phyloP scores from a whole-genome alignment of 1,140 invertebrate genomes.

The Plodia interpunctella region DNA sequence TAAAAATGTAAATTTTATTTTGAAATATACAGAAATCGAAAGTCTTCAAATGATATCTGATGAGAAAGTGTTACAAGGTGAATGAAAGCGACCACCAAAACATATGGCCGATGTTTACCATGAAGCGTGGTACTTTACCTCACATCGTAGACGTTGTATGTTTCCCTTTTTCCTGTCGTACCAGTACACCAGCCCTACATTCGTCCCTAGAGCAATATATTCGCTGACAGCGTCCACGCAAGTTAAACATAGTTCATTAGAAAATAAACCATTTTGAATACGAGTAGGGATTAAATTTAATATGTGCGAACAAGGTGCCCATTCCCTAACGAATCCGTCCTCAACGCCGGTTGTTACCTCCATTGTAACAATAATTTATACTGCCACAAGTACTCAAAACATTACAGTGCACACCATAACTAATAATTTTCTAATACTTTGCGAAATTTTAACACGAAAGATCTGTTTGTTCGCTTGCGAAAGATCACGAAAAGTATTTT shows the following conservation, averaged over 20 bases:
- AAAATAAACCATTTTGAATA: slow-evolving; percentile 87
- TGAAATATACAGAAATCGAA: slow-evolving; percentile 8
- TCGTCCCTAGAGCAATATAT: slow-evolving; percentile 90
- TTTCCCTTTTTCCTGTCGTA: slow-evolving; percentile 87
- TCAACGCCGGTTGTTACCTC: slow-evolving; percentile 76
- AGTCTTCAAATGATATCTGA: background rate
- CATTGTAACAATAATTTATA: slow-evolving; percentile 37
- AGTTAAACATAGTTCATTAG: slow-evolving; percentile 87
- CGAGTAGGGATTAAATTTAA: slow-evolving; percentile 87
- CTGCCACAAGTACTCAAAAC: background rate
- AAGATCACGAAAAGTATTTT: no score
- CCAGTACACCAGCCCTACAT: slow-evolving; percentile 91
- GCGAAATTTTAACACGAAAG: no score
- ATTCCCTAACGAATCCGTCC: slow-evolving; percentile 84
- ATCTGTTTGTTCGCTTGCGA: no score
- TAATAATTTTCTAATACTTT: no score
- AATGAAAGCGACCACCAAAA: slow-evolving; percentile 22
- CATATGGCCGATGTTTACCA: slow-evolving; percentile 28
- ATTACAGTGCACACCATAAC: background rate
- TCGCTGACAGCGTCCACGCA: slow-evolving; percentile 89
- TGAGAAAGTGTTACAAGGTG: slow-evolving; percentile 24
- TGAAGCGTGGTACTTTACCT: slow-evolving; percentile 78
- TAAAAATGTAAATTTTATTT: background rate
- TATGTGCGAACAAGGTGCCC: slow-evolving; percentile 87
- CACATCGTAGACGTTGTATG: slow-evolving; percentile 86